Base-by-base conservation (phyloP, 2,888 invertebrate species). In the Ischnura elegans region DNA sequence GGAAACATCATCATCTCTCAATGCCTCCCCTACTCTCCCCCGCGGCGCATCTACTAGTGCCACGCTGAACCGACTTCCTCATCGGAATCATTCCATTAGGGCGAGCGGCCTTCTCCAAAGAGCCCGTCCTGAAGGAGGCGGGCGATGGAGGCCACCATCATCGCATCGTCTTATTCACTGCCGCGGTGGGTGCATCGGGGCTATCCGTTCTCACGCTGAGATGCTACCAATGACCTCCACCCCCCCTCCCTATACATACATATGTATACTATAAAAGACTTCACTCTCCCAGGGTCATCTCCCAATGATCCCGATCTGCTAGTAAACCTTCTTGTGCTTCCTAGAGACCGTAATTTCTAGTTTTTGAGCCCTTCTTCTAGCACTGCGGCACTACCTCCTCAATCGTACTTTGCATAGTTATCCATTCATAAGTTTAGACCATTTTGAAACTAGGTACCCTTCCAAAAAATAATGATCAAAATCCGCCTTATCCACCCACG, bases 1-100 rank as follows among this genome's bases (percentile, higher is more conserved):
- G 13, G 47, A 47, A 13, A 47, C n/a, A 61, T 25, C 61, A n/a
- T 76, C 76, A 76, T 76, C 76, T 76, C 76, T 76, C 76, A 76
- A 76, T 76, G 36, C 36, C 36, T 36, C 16, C 36, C 36, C 3
- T 16, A 2, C 76, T 10, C 51, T 10, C 51, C 13, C n/a, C 47
- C 8, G 13, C 76, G 10, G 29, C 76, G 76, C 25, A 36, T 76
- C 76, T n/a, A n/a, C n/a, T 36, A 76, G 76, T 76, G 29, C 76
- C 76, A 76, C 13, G 76, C 16, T 36, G 36, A 76, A 36, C 47
- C 76, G 76, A 76, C 76, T 76, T 76, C 76, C 76, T 76, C 76
- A 76, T 76, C 76, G 29, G 76, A 36, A 76, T 76, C 36, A 76
- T 76, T 76, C 76, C 76, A 76, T 76, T 76, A 66, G n/a, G n/a